Evolutionary conservation across 2,797 vertebrate genomes (phyloP), one percentile per base, ranked within the genome.

Genomic region (Arnoldichthys spilopterus): DNA sequence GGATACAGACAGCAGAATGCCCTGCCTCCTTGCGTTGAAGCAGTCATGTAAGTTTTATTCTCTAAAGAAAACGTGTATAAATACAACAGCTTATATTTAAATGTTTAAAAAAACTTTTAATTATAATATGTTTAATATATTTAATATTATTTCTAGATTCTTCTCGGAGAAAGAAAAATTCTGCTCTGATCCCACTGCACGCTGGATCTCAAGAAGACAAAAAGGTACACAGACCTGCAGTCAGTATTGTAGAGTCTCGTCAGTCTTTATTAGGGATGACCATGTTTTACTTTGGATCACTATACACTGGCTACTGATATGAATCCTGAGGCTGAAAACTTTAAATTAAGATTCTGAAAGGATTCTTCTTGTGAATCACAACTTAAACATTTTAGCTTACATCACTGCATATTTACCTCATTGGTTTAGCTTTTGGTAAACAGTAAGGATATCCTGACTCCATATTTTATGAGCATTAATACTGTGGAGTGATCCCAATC

Each of bases 21-120:
- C 40, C 22, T n/a, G 6, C 0, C 0, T 1, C 24, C 11, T 11
- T 91, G 91, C 47, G 82, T 90, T 47, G 5, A 83, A 0, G 90
- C 90, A 0, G 0, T 89, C 1, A 77, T 92, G 91, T 92, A 82
- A 86, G 78, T 47, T 66, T 4, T 6, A 43, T 43, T 43, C 11
- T 43, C 9, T 6, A 6, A 43, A 43, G 40, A 37, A 37, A 37
- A 3, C 8, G 34, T 37, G 3, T 37, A 3, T 8, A 37, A 37
- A 32, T 0, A 22, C 20, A 61, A 26, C 6, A 2, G 16, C 13
- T 51, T 51, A 3, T 16, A 18, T 16, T 2, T 4, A 4, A 12
- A 47, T 2, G 4, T 12, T 51, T 20, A 51, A 4, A 51, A 51
- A 51, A 18, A 4, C 1, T 6, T 9, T 32, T 61, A 9, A 8